Percentiles rank a stretch among this genome's conserved stretches.
phyloP scores from a whole-genome alignment of 2,797 vertebrate species.

The Bovichtus variegatus region DNA sequence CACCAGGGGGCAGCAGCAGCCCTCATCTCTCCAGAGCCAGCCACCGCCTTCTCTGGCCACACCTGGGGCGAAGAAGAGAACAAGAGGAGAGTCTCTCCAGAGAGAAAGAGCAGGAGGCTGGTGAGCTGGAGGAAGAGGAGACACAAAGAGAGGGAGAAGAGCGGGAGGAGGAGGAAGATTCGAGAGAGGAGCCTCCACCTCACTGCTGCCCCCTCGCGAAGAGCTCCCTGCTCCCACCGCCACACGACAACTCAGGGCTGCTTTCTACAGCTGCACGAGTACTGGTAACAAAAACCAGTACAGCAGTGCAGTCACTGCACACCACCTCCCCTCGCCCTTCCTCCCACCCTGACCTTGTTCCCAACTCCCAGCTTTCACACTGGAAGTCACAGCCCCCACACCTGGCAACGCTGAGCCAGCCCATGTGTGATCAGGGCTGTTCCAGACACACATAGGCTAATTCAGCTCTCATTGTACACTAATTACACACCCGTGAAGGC shows the following conservation, averaged over 20 bases:
- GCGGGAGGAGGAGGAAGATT: conserved; percentile 50
- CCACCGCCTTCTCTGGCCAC: conserved; percentile 82
- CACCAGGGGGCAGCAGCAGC: conserved; percentile 90
- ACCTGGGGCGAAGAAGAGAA: conserved; percentile 66
- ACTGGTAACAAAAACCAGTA: conserved; percentile 52
- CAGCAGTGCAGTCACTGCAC: conserved; percentile 59
- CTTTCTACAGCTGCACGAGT: conserved; percentile 80
- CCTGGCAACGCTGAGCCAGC: conserved; percentile 48
- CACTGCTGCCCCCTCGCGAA: conserved; percentile 85
- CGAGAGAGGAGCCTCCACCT: conserved; percentile 78
- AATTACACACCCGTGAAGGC: conserved; percentile 43
- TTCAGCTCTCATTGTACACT: conserved; percentile 43
- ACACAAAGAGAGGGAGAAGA: conserved; percentile 39
- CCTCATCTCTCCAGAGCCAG: conserved; percentile 84
- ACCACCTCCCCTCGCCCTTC: conserved; percentile 12
- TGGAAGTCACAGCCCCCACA: conserved; percentile 25
- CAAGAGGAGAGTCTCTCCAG: conserved; percentile 62
- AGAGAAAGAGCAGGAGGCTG: conserved; percentile 68
- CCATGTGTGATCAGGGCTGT: conserved; percentile 51
- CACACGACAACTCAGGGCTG: conserved; percentile 86
- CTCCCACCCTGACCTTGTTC: conserved; percentile 21
- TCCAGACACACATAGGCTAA: conserved; percentile 57
- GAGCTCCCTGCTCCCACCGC: conserved; percentile 70
- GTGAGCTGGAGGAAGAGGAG: conserved; percentile 71
- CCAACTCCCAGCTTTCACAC: conserved; percentile 23